Conservation (phyloP, 2,888 invertebrate species). For the Pollenia amentaria region DNA sequence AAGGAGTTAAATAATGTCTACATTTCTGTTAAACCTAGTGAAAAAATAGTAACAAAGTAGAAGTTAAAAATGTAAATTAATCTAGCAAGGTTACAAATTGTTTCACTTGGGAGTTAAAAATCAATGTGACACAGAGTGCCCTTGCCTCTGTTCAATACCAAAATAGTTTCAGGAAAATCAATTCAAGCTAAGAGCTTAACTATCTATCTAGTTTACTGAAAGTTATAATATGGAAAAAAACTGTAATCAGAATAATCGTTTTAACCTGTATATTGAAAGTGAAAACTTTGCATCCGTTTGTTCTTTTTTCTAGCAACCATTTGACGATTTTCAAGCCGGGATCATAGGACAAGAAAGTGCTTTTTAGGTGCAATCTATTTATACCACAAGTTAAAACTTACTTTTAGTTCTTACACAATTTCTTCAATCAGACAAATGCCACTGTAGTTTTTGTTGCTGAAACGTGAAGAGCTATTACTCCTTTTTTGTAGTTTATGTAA, state of each 20-base stretch:
- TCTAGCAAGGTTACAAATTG: constrained; percentile 76
- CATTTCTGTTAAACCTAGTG: constrained; percentile 43
- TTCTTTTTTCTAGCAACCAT: constrained; percentile 76
- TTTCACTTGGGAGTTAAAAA: constrained; percentile 59
- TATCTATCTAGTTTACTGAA: no score
- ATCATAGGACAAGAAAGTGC: constrained; percentile 67
- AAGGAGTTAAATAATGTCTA: neutral
- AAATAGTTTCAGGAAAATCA: no score
- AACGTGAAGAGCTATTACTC: no score
- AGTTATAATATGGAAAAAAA: no score
- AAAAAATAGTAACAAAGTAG: constrained; percentile 20
- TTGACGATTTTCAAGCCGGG: constrained; percentile 76
- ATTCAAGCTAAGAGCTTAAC: no score
- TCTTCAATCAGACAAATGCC: constrained; percentile 76
- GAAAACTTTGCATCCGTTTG: constrained; percentile 74
- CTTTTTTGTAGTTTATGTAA: no score
- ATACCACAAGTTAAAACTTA: neutral
- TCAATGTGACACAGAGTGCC: constrained; percentile 78
- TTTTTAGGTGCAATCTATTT: constrained; percentile 56
- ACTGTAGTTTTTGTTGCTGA: no score
- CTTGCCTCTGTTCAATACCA: constrained; percentile 9
- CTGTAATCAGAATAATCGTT: constrained; percentile 72
- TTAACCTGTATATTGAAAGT: constrained; percentile 7
- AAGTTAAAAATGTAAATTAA: constrained; percentile 26
- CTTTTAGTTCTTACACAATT: neutral